Percentiles rank a stretch among this genome's conserved stretches.
Evolutionary conservation across 2,113 vertebrate genomes (phyloP).

Genomic region (Ovis canadensis): DNA sequence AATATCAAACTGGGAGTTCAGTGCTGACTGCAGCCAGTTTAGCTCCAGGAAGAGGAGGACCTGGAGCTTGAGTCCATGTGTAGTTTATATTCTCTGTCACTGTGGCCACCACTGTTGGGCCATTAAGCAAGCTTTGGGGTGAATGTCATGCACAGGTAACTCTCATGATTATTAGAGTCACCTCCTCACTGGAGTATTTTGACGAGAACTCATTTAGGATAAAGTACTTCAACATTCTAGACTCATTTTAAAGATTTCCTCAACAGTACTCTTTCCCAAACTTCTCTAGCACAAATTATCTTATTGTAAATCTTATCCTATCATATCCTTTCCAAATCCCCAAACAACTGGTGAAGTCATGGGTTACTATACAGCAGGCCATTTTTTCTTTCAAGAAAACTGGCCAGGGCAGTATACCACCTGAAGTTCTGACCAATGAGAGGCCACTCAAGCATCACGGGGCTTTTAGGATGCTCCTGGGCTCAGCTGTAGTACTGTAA

Average conservation of each 20-base stretch:
- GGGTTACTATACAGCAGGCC: background rate
- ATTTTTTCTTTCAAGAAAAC: background rate
- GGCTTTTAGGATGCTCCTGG: background rate
- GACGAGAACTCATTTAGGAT: background rate
- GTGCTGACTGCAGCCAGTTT: background rate
- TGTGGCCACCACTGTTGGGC: too few species aligned
- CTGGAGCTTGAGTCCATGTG: background rate
- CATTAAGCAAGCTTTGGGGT: background rate
- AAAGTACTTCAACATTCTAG: background rate
- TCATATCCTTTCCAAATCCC: background rate
- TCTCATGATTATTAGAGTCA: background rate
- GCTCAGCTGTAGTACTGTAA: background rate
- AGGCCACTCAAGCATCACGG: background rate
- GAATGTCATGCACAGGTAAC: background rate
- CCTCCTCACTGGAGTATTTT: background rate
- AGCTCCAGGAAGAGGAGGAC: background rate
- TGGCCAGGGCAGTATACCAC: background rate
- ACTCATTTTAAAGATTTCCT: background rate
- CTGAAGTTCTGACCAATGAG: background rate
- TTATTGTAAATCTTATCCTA: background rate
- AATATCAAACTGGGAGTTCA: background rate
- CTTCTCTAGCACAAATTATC: background rate
- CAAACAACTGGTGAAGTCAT: background rate
- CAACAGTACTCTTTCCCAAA: background rate
- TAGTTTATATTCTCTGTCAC: background rate